phyloP scores from a whole-genome alignment of 2,797 vertebrate species.

The Amazonetta brasiliensis region DNA sequence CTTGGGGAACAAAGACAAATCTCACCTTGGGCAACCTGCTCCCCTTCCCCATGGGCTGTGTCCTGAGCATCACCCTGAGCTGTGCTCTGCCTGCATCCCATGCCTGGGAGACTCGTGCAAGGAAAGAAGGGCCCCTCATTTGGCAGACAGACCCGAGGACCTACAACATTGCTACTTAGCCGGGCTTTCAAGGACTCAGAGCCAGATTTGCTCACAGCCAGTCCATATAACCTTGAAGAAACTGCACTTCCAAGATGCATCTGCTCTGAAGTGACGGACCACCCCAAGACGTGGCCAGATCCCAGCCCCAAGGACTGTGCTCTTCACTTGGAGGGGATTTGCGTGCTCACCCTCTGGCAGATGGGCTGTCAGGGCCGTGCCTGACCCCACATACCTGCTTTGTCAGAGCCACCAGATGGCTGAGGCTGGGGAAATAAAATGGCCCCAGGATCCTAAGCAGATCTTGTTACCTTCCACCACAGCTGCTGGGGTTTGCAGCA shows the following conservation, averaged over 20 bases:
- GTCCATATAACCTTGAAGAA: neutral
- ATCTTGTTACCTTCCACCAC: fast-evolving
- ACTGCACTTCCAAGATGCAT: neutral
- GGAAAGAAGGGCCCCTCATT: neutral
- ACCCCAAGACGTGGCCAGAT: neutral
- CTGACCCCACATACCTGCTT: neutral
- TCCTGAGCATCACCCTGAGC: neutral
- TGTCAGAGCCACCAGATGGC: neutral
- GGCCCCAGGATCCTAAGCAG: neutral
- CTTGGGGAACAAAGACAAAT: neutral
- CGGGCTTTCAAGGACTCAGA: neutral
- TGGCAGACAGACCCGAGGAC: neutral
- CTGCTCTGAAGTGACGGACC: neutral
- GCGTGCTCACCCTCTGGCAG: neutral
- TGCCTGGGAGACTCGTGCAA: neutral
- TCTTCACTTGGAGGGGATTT: neutral
- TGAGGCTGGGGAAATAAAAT: neutral
- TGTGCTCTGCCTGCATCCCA: neutral
- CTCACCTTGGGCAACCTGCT: neutral
- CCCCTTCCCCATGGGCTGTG: neutral
- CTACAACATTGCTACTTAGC: neutral
- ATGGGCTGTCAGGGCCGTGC: neutral
- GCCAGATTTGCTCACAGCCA: neutral
- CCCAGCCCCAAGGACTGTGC: neutral
- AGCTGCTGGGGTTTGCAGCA: neutral